These are phyloP conservation scores for Drosophila affinis DNA, from an alignment of 2,888 invertebrate genomes.

Conservation along the genomic window DNA sequence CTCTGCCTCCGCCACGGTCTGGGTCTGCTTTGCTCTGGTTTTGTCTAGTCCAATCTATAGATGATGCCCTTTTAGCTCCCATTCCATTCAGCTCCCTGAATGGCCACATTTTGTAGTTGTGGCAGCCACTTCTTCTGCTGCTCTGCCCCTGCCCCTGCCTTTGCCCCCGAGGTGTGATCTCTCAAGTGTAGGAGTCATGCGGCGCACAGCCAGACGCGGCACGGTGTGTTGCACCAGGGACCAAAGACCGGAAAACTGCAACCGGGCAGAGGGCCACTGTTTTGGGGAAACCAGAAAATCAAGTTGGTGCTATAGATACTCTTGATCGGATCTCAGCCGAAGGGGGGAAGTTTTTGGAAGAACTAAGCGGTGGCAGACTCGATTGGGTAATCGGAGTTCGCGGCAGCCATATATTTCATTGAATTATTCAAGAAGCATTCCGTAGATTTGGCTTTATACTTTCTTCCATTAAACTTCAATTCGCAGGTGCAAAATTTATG, in stretches of 20 bases:
- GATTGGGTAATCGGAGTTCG: neutral
- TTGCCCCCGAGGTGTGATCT: conserved; percentile 74
- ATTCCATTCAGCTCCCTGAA: conserved; percentile 26
- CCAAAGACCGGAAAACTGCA: conserved; percentile 34
- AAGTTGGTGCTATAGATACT: conserved; percentile 34
- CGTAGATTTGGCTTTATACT: neutral
- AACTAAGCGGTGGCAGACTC: neutral
- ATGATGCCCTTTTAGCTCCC: conserved; percentile 32
- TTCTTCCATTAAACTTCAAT: neutral
- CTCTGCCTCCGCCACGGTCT: conserved; percentile 29
- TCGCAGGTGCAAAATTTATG: neutral
- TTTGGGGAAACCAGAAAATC: conserved; percentile 36
- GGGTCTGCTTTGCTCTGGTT: conserved; percentile 36
- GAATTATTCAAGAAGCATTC: neutral
- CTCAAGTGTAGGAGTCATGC: conserved; percentile 81
- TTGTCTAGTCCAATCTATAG: conserved; percentile 43
- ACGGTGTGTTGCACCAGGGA: conserved; percentile 25
- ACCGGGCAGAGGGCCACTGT: conserved; percentile 21
- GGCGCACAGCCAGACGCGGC: conserved; percentile 63
- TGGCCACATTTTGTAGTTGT: conserved; percentile 38
- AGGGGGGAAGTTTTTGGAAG: neutral
- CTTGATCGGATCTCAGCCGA: conserved; percentile 34
- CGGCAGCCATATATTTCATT: neutral
- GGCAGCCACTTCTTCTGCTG: conserved; percentile 35
- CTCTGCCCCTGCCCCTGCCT: conserved; percentile 26